Percentiles rank a stretch among this genome's conserved stretches.
Evolutionary conservation across 2,888 invertebrate genomes (phyloP).

Genomic region (Stenolophus ochropezus): DNA sequence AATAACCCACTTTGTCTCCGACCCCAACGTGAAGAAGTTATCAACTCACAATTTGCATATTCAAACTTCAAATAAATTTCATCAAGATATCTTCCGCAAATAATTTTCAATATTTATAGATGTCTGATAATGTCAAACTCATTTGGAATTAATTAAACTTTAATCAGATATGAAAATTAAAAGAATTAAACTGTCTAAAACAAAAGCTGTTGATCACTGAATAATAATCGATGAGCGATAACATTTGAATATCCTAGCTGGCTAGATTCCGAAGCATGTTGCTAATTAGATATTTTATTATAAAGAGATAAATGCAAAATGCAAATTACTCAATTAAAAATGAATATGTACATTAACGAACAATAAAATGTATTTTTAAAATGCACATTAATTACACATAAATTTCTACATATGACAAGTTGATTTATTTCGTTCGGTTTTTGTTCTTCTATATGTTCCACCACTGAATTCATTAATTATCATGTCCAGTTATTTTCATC

Average conservation of each 20-base stretch:
- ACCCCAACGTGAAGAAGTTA: background rate
- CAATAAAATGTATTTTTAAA: constrained; percentile 49
- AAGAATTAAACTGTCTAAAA: constrained; percentile 4
- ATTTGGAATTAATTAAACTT: constrained; percentile 18
- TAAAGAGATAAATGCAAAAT: constrained; percentile 30
- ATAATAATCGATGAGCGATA: constrained; percentile 24
- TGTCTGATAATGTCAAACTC: constrained; percentile 2
- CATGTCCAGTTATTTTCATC: constrained; percentile 35
- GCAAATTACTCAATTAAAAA: constrained; percentile 49
- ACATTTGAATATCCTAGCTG: background rate
- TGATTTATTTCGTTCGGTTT: constrained; percentile 38
- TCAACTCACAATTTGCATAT: background rate
- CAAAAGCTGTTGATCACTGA: background rate
- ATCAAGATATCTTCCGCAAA: background rate
- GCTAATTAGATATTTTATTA: constrained; percentile 39
- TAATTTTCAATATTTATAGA: constrained; percentile 18
- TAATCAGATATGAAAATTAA: constrained; percentile 12
- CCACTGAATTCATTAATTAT: constrained; percentile 33
- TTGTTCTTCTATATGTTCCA: constrained; percentile 30
- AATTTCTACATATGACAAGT: constrained; percentile 41
- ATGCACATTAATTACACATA: constrained; percentile 51
- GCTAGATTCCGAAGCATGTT: background rate
- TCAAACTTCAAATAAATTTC: background rate
- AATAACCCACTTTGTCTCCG: constrained; percentile 2
- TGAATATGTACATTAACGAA: constrained; percentile 41